Conservation (phyloP, 2,797 vertebrate genomes). For the Lepilemur septentrionalis region DNA sequence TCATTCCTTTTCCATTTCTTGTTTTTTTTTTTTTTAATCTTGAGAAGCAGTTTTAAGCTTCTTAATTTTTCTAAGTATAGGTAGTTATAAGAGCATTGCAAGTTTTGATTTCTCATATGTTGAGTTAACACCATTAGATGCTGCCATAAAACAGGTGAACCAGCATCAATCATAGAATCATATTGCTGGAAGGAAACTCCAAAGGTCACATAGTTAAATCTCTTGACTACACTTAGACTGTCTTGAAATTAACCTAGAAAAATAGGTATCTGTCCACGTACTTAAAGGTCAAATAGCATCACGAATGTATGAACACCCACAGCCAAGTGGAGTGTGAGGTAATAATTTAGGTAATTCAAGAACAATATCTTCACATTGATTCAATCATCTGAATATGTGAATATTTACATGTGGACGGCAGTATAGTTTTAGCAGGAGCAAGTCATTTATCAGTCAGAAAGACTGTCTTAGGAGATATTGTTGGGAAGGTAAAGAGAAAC, state of each 20-base stretch:
- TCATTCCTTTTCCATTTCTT: not conserved
- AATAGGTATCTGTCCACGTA: slow-evolving; percentile 52
- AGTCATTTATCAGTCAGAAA: not conserved
- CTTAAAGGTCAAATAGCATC: slow-evolving; percentile 65
- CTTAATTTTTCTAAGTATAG: not conserved
- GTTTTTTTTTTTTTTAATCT: not conserved
- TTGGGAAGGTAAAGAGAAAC: not conserved
- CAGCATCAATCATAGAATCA: slow-evolving; percentile 60
- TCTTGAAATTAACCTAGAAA: slow-evolving; percentile 69
- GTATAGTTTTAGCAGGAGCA: not conserved
- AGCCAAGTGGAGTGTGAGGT: not conserved
- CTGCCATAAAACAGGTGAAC: slow-evolving; percentile 43
- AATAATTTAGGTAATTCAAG: slow-evolving; percentile 16
- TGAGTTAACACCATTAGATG: slow-evolving; percentile 56
- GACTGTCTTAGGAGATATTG: not conserved
- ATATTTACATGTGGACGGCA: not conserved
- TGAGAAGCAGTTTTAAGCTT: not conserved
- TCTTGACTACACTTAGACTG: slow-evolving; percentile 42
- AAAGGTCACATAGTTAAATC: slow-evolving; percentile 74
- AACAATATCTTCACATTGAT: not conserved
- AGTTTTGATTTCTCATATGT: slow-evolving; percentile 35
- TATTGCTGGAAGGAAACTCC: slow-evolving; percentile 57
- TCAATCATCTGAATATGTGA: not conserved
- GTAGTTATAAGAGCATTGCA: not conserved
- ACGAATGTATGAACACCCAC: slow-evolving; percentile 37